phyloP scores from a whole-genome alignment of 2,113 vertebrate genomes.

The Thermophis baileyi region DNA sequence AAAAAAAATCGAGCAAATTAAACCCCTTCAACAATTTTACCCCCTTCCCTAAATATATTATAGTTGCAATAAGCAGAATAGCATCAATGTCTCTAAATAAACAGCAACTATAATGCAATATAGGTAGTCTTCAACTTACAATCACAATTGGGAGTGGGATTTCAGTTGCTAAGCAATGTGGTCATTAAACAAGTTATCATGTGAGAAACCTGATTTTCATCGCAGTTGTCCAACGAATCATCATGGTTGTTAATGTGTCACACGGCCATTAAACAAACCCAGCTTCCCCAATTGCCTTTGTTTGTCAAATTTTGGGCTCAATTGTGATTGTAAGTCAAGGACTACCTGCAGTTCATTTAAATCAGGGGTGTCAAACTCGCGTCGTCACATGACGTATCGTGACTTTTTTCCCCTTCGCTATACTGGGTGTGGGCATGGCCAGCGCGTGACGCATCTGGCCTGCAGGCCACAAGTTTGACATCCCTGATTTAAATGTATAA shows the following conservation, averaged over 20 bases:
- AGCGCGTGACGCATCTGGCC: rapidly evolving
- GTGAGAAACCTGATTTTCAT: background rate
- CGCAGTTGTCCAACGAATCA: background rate
- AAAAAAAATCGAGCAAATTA: background rate
- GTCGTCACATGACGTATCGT: rapidly evolving
- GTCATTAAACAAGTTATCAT: background rate
- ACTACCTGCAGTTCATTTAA: too few species aligned
- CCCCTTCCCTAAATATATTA: background rate
- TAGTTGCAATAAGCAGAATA: background rate
- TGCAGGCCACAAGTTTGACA: rapidly evolving
- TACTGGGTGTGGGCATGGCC: too few species aligned
- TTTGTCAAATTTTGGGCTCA: background rate
- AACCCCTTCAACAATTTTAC: background rate
- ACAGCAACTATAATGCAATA: background rate
- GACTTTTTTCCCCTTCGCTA: too few species aligned
- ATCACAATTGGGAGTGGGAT: background rate
- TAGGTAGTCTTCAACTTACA: background rate
- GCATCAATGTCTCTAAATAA: background rate
- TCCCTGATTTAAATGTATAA: background rate
- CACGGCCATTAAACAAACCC: background rate
- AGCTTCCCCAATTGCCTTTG: background rate
- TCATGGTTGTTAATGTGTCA: background rate
- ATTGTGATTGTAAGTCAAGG: background rate
- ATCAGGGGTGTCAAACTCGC: too few species aligned
- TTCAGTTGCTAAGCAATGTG: background rate